Evolutionary conservation across 1,140 invertebrate genomes (phyloP), one percentile per base, ranked within the genome.

Genomic region (Pogonognathellus flavescens): DNA sequence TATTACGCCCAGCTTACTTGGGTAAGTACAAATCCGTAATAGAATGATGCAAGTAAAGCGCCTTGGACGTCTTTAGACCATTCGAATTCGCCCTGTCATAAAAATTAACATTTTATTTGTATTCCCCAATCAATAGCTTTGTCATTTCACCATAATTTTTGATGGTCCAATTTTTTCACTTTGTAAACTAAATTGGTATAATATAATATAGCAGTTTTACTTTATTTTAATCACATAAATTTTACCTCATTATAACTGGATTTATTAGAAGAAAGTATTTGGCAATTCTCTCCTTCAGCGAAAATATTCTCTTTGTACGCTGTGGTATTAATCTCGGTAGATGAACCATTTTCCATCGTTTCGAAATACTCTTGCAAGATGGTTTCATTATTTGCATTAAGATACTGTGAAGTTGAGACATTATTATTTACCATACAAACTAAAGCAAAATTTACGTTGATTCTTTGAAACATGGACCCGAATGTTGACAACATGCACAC

Each of bases 21-120:
- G 0, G 91, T 91, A 2, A 90, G 66, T 0, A 91, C 86, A 86
- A 91, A 92, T 14, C 91, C 92, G 80, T 90, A 90, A 86, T 90
- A 92, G 88, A 91, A 92, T n/a, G 90, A 89, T 1, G 90, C 90
- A 8, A 92, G 66, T 52, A 92, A 90, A 9, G 87, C 76, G 13
- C 90, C 90, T 89, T 92, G 91, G 0, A 89, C 82, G 13, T 88
- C 88, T 88, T 90, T 90, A 8, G 86, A 84, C 90, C 90, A 91
- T 31, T 90, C 88, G 59, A 91, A 90, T 22, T 89, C 88, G 31
- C 31, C 31, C 31, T 41, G 31, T 41, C 1, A 41, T 1, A 3
- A 41, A 41, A 41, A 41, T 3, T 41, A 41, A 41, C 31, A 41
- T 41, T 41, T 41, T 41, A 41, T 41, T 41, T 41, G 31, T 6